Conservation (phyloP, 2,113 vertebrate genomes). For the Atrichornis clamosus region DNA sequence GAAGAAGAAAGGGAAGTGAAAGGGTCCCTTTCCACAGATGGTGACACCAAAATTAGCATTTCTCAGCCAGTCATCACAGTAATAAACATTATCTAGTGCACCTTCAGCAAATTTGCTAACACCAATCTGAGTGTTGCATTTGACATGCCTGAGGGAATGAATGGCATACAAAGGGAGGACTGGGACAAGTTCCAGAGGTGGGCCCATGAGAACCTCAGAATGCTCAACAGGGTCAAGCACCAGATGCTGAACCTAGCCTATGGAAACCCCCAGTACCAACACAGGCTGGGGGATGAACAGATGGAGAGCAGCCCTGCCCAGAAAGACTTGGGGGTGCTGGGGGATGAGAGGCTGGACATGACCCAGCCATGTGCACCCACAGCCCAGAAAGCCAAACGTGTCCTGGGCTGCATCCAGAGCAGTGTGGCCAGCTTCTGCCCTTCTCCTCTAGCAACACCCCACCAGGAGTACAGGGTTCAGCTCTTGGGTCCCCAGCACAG, state of each 20-base stretch:
- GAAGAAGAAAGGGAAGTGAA: not conserved
- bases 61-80: not conserved
- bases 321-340: not conserved
- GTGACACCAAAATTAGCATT: not conserved
- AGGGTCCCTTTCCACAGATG: not conserved
- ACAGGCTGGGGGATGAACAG: not conserved
- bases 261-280: accelerated
- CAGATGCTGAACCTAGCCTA: accelerated
- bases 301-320: accelerated
- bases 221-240: not conserved
- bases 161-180: not conserved
- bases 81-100: not conserved
- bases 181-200: not conserved
- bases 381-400: accelerated
- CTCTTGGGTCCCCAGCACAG: not conserved
- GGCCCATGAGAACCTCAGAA: not conserved
- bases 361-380: accelerated
- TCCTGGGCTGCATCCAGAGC: not conserved
- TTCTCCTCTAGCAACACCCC: not conserved
- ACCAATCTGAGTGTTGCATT: not conserved
- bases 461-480: not conserved
- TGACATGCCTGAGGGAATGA: not conserved
- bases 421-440: accelerated
- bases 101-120: not conserved
- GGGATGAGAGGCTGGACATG: not conserved